Conservation (phyloP, 1,140 invertebrate species). For the Papilio polyxenes region DNA sequence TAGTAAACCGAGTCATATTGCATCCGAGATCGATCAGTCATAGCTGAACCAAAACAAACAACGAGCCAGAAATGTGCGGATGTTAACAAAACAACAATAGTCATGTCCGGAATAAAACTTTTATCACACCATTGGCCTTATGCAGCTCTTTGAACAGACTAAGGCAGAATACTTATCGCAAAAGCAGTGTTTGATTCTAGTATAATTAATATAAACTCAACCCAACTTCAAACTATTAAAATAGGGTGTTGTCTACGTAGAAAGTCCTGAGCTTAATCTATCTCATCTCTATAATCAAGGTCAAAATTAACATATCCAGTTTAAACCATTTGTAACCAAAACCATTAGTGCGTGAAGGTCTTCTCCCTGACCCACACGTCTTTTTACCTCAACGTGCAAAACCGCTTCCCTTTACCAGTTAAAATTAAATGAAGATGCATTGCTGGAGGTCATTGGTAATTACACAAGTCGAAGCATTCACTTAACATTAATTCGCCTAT, state of each 20-base stretch:
- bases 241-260: not conserved
- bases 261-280: no score
- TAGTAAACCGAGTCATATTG: constrained; percentile 9
- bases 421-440: constrained; percentile 10
- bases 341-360: not conserved
- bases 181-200: no score
- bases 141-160: no score
- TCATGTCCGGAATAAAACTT: not conserved
- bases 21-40: constrained; percentile 5
- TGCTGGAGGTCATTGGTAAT: not conserved
- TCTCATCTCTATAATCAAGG: no score
- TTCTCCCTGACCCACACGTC: not conserved
- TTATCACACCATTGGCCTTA: no score
- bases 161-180: no score
- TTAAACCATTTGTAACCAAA: not conserved
- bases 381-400: not conserved
- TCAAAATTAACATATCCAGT: no score
- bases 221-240: no score
- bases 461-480: not conserved
- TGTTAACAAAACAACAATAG: not conserved
- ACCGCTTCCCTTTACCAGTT: not conserved
- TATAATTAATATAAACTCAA: no score
- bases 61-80: not conserved
- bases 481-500: not conserved
- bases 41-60: constrained; percentile 13